Conservation (phyloP, 2,797 vertebrate species). For the Sebastes hopkinsi region DNA sequence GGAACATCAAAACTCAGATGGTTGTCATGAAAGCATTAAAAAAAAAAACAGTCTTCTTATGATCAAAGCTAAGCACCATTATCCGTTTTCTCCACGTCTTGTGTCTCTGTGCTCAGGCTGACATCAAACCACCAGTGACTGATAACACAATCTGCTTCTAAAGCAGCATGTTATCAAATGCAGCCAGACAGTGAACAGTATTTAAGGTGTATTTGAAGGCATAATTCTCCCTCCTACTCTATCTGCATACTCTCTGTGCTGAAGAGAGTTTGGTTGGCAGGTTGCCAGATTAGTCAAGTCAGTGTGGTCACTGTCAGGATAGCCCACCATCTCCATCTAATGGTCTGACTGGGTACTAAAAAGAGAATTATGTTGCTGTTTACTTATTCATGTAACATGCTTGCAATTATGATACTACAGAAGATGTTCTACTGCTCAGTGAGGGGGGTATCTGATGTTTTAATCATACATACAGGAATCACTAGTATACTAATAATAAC, state of each 20-base stretch:
- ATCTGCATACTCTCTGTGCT: slow-evolving; percentile 41
- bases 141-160: slow-evolving; percentile 37
- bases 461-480: not conserved
- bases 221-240: slow-evolving; percentile 22
- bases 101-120: slow-evolving; percentile 15
- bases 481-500: not conserved
- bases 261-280: slow-evolving; percentile 36
- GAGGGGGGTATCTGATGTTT: not conserved
- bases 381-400: not conserved
- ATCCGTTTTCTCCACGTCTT: slow-evolving; percentile 7
- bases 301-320: not conserved
- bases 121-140: slow-evolving; percentile 46
- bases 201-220: slow-evolving; percentile 55
- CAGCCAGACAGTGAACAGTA: slow-evolving; percentile 44
- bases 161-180: slow-evolving; percentile 48
- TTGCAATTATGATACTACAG: not conserved
- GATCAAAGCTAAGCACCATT: slow-evolving; percentile 43
- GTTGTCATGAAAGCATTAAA: slow-evolving; percentile 18
- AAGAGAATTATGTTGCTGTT: too few species aligned
- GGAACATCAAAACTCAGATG: slow-evolving; percentile 31
- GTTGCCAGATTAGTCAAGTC: slow-evolving; percentile 37
- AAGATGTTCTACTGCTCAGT: not conserved
- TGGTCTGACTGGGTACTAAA: slow-evolving; percentile 43
- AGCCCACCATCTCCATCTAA: slow-evolving; percentile 65
- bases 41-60: slow-evolving; percentile 15